These are phyloP conservation scores for Pherbina coryleti DNA, from an alignment of 2,888 invertebrate species.

Conservation along the genomic window DNA sequence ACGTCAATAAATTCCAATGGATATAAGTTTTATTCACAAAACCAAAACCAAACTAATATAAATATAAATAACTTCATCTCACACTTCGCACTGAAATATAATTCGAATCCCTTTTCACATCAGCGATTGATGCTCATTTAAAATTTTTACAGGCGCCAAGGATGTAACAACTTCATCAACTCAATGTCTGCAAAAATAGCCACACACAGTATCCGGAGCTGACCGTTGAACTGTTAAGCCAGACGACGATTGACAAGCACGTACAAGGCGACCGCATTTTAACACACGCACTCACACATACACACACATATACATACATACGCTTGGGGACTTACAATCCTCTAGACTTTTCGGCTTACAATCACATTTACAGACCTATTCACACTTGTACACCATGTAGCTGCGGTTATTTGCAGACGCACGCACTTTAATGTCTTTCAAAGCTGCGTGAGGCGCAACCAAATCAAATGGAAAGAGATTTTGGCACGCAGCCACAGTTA, in stretches of 20 bases:
- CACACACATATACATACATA: not conserved
- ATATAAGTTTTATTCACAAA: too few relatives aligned
- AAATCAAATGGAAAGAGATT: slow-evolving; percentile 39
- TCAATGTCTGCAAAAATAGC: not conserved
- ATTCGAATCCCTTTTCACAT: too few relatives aligned
- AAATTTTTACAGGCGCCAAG: too few relatives aligned
- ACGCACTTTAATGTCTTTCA: not conserved
- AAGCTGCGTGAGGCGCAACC: slow-evolving; percentile 1
- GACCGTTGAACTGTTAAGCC: not conserved
- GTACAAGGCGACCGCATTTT: not conserved
- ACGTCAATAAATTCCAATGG: too few relatives aligned
- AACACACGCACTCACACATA: not conserved
- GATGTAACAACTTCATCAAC: not conserved
- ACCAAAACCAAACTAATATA: not conserved
- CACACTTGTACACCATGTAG: not conserved
- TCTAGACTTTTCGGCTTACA: too few relatives aligned
- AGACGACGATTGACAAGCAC: not conserved
- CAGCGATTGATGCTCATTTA: too few relatives aligned
- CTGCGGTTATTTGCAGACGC: slow-evolving; percentile 27
- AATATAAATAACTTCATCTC: too few relatives aligned
- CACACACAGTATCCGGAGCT: not conserved
- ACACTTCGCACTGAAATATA: too few relatives aligned
- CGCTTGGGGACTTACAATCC: too few relatives aligned
- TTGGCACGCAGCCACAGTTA: not conserved
- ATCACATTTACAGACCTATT: not conserved